Conservation (phyloP, 2,797 vertebrate species). For the Typhlichthys subterraneus region DNA sequence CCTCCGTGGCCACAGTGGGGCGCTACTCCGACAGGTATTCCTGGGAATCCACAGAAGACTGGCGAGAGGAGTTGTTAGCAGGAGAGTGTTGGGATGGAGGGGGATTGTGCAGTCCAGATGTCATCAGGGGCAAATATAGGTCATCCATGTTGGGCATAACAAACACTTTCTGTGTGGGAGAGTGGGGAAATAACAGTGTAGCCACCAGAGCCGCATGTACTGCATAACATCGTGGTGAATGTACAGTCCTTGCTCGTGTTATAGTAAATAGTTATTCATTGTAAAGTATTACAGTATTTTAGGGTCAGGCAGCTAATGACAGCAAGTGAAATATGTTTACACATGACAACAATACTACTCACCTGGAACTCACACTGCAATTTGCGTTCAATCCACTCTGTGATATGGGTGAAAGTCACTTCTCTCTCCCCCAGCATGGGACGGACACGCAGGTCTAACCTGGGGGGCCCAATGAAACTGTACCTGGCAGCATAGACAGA, state of each 20-base stretch:
- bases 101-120: constrained; percentile 77
- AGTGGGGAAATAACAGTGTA: constrained; percentile 1
- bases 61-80: constrained; percentile 50
- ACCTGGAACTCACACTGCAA: constrained; percentile 90
- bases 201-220: no score
- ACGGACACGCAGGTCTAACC: constrained; percentile 83
- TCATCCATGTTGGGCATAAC: constrained; percentile 94
- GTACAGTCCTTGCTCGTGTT: no score
- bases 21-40: constrained; percentile 65
- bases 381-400: constrained; percentile 89
- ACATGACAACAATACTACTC: constrained; percentile 20
- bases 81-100: constrained; percentile 55
- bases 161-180: constrained; percentile 81
- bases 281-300: background rate
- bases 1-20: background rate
- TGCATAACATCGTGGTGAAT: no score
- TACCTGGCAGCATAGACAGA: constrained; percentile 54
- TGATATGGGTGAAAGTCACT: constrained; percentile 87
- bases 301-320: no score
- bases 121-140: constrained; percentile 87
- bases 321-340: background rate
- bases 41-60: constrained; percentile 70
- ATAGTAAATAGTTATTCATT: no score
- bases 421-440: constrained; percentile 87
- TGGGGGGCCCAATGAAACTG: constrained; percentile 84